Base-by-base conservation (phyloP, 2,888 invertebrate genomes). In the Aleiodes alternator region DNA sequence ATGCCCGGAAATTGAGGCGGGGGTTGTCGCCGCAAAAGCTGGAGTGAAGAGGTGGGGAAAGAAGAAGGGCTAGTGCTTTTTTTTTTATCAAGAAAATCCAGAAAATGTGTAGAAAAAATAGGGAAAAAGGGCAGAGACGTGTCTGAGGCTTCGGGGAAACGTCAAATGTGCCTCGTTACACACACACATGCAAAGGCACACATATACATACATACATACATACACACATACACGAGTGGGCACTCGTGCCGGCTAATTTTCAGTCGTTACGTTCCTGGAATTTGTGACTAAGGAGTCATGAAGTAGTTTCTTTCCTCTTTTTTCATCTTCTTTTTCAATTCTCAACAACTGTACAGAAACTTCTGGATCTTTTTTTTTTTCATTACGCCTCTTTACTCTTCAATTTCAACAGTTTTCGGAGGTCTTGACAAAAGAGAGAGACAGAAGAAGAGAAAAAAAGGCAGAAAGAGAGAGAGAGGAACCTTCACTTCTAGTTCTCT, bases 121-220 rank as follows among this genome's bases (percentile, higher is more conserved):
- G 48, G 66, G 51, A 14, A 48, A 34, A 76, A 71, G 48, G 66
- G 51, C 71, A 50, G 69, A 59, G 48, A 50, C 73, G 38, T 74
- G 80, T 77, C 82, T 80, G 82, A 66, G 68, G 71, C 43, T 43
- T 43, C 43, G 76, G 75, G 75, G 80, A 86, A 83, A 85, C 82
- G 85, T 86, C 85, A 86, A 85, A 83, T 82, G 81, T 81, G 81
- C 75, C 57, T 72, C 76, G 74, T 76, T 77, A 68, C 55, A 43
- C 69, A 43, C 61, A 64, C 29, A 57, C 23, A 23, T 23, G 23
- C 23, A 23, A 2, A 23, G 23, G 2, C 23, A 23, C 23, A 1
- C 23, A 23, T 23, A 23, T 2, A 23, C 23, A 23, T 23, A 23
- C 23, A 23, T 23, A 23, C 23, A 23, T 2, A 23, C 23, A 68